These are phyloP conservation scores for Probosciger aterrimus DNA, from an alignment of 2,113 vertebrate species.

Conservation along the genomic window DNA sequence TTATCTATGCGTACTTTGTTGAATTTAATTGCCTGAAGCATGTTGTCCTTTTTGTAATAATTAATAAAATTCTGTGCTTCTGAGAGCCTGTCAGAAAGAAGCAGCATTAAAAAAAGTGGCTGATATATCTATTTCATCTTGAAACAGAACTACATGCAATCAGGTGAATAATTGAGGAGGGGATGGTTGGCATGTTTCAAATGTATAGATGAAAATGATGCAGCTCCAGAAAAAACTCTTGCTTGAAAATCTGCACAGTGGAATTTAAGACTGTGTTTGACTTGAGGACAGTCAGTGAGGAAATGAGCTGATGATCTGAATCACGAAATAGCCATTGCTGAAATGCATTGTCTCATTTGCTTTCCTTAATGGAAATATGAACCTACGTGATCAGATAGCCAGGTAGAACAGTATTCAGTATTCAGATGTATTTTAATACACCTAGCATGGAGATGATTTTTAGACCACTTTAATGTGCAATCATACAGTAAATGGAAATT, in stretches of 20 bases:
- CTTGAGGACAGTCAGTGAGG: background rate
- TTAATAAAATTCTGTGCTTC: background rate
- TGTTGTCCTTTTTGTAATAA: background rate
- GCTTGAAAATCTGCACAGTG: background rate
- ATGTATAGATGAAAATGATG: background rate
- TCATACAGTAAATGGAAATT: background rate
- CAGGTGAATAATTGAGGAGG: background rate
- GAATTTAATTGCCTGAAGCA: background rate
- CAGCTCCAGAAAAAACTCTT: background rate
- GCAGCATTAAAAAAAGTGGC: background rate
- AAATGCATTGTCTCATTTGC: background rate
- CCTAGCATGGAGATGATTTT: background rate
- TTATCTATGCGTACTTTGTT: background rate
- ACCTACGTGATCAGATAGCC: background rate
- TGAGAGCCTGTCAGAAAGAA: background rate
- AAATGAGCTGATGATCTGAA: conserved; percentile 11
- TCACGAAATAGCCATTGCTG: background rate
- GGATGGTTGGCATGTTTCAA: background rate
- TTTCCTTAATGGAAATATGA: background rate
- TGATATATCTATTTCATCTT: background rate
- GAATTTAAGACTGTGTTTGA: background rate
- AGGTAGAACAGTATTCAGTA: background rate
- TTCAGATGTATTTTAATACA: background rate
- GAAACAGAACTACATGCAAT: background rate
- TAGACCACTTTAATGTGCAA: background rate